phyloP scores from a whole-genome alignment of 1,140 invertebrate genomes.

The Condylostylus longicornis region DNA sequence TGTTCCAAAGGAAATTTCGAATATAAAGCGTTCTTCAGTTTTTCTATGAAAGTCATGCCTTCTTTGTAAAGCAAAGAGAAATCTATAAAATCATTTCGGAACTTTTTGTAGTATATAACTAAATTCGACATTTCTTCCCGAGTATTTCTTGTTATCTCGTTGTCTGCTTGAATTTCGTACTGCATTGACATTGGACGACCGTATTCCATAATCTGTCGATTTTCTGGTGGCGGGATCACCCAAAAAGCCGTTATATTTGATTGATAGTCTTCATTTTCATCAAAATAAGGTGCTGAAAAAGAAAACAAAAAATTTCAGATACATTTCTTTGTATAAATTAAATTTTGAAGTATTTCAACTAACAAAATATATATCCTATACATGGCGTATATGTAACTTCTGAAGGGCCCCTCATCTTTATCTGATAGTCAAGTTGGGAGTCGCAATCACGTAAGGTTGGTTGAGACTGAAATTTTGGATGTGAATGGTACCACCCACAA shows the following conservation, averaged over 20 bases:
- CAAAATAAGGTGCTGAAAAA: slow-evolving; percentile 70
- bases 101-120: slow-evolving; percentile 66
- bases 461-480: slow-evolving; percentile 73
- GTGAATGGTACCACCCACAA: slow-evolving; percentile 95
- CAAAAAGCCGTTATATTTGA: slow-evolving; percentile 78
- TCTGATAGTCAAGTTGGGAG: slow-evolving; percentile 85
- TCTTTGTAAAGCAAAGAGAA: slow-evolving; percentile 61
- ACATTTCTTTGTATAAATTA: neutral
- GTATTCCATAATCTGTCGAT: slow-evolving; percentile 69
- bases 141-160: slow-evolving; percentile 63
- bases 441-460: slow-evolving; percentile 82
- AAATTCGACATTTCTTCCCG: slow-evolving; percentile 75
- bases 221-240: slow-evolving; percentile 87
- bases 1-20: slow-evolving; percentile 51
- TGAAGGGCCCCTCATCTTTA: slow-evolving; percentile 78
- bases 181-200: slow-evolving; percentile 78
- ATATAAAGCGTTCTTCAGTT: slow-evolving; percentile 51
- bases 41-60: slow-evolving; percentile 61
- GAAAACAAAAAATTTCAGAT: slow-evolving; percentile 1
- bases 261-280: slow-evolving; percentile 57
- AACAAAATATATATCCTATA: slow-evolving; percentile 83
- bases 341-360: slow-evolving; percentile 17
- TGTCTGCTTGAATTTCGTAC: slow-evolving; percentile 69
- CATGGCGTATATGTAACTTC: slow-evolving; percentile 85
- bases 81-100: slow-evolving; percentile 57